phyloP scores from a whole-genome alignment of 1,140 invertebrate species.

The Macrocentrus cingulum region DNA sequence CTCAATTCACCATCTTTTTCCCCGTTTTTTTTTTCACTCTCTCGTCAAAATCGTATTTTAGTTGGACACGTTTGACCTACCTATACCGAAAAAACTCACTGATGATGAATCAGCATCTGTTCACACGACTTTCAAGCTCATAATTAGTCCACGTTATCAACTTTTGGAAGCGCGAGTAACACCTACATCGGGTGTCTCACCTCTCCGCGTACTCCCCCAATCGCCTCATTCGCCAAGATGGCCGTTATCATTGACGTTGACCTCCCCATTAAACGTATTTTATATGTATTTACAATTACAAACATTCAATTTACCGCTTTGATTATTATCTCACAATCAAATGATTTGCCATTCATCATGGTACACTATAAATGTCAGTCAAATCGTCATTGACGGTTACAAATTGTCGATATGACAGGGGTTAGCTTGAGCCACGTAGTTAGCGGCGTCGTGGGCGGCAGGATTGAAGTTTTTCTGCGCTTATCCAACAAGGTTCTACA shows the following conservation, averaged over 20 bases:
- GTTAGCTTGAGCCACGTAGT: conserved; percentile 7
- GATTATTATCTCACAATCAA: too few relatives aligned
- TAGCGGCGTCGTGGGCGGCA: background rate
- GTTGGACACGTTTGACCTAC: background rate
- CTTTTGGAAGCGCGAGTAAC: conserved; percentile 7
- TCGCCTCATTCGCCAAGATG: conserved; percentile 7
- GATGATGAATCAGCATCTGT: background rate
- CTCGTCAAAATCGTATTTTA: background rate
- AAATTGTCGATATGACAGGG: background rate
- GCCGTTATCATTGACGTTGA: conserved; percentile 18
- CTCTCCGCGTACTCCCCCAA: conserved; percentile 3
- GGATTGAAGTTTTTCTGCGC: background rate
- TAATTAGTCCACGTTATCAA: conserved; percentile 18
- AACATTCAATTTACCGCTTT: too few relatives aligned
- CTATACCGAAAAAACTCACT: background rate
- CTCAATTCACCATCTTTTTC: conserved; percentile 1
- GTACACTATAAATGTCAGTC: too few relatives aligned
- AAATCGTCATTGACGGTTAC: too few relatives aligned
- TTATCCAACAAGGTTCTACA: background rate
- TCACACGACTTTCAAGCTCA: background rate
- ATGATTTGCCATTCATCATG: too few relatives aligned
- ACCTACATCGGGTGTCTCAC: conserved; percentile 14
- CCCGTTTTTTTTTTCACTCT: background rate
- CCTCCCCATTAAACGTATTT: background rate
- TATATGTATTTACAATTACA: too few relatives aligned